Conservation (phyloP, 2,113 vertebrate genomes). For the Parus major region DNA sequence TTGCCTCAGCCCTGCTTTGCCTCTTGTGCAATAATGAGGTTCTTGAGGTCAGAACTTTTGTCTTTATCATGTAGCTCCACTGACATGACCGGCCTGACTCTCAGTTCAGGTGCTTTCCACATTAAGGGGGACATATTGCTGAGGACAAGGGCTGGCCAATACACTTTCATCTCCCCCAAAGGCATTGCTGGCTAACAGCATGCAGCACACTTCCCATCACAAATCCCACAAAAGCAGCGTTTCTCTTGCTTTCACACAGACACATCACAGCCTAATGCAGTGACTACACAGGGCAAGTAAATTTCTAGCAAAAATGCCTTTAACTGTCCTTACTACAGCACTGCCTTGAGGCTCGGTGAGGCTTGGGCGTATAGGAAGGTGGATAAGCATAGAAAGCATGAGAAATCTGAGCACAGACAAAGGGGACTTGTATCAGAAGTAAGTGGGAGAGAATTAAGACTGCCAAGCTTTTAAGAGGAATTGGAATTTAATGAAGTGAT, state of each 20-base stretch:
- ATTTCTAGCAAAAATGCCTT: background rate
- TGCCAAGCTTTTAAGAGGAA: conserved; percentile 49
- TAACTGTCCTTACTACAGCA: background rate
- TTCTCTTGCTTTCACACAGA: background rate
- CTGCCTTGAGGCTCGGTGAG: background rate
- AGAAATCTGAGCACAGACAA: background rate
- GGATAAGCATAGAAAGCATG: background rate
- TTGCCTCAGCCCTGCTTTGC: background rate
- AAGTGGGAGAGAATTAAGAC: conserved; percentile 26
- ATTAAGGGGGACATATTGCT: background rate
- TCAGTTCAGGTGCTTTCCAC: background rate
- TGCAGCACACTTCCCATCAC: background rate
- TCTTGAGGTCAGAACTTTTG: background rate
- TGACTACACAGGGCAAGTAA: background rate
- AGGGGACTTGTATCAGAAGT: background rate
- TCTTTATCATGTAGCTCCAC: background rate
- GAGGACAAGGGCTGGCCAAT: background rate
- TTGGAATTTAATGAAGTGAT: conserved; percentile 56
- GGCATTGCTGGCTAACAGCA: accelerated
- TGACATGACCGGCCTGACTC: background rate
- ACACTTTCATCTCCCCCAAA: background rate
- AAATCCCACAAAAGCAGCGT: background rate
- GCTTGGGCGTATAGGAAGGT: background rate
- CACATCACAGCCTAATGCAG: background rate
- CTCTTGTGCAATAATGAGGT: background rate